Base-by-base conservation (phyloP, 2,113 vertebrate genomes). In the Callipepla squamata region DNA sequence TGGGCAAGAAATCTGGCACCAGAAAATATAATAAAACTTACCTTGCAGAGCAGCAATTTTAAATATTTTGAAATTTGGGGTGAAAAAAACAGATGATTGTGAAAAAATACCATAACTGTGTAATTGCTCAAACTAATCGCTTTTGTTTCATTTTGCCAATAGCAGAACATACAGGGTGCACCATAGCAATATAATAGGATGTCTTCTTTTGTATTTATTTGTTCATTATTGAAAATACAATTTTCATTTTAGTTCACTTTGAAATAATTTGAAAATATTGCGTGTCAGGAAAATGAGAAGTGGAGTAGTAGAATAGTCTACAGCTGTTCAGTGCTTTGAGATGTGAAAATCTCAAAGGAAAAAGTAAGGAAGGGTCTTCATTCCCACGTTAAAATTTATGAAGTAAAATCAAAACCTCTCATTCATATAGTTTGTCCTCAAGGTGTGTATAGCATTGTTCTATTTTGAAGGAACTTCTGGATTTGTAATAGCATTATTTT, bases 1-100 rank as follows among this genome's bases (percentile, higher is more conserved):
- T 6, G 5, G 1, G 7, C 17, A 14, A 0, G 20, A 42, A 34
- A 40, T 9, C 0, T 32, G 1, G 20, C 13, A 79, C 44, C 50
- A 85, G 42, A 47, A 75, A 67, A 61, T n/a, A 7, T 2, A 61
- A 36, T 26, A 32, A 65, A 72, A 45, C 4, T 32, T 23, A 18
- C 16, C 3, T 17, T 59, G 11, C 40, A 77, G 25, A 59, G 7
- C 30, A 74, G 34, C 28, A 70, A 40, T 50, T 62, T 50, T 62
- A n/a, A 85, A 40, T 36, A 5, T 63, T 66, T 88, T 67, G 44
- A 70, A 57, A 59, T 58, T 83, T 74, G 80, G 30, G 25, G 44
- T 47, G 38, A 34, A 28, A 36, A 78, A 59, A 6, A 0, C 13
- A 44, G 1, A 13, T 36, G 2, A 22, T 62, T 59, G 5, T 11